Conservation (phyloP, 2,113 vertebrate species). For the Perca flavescens region DNA sequence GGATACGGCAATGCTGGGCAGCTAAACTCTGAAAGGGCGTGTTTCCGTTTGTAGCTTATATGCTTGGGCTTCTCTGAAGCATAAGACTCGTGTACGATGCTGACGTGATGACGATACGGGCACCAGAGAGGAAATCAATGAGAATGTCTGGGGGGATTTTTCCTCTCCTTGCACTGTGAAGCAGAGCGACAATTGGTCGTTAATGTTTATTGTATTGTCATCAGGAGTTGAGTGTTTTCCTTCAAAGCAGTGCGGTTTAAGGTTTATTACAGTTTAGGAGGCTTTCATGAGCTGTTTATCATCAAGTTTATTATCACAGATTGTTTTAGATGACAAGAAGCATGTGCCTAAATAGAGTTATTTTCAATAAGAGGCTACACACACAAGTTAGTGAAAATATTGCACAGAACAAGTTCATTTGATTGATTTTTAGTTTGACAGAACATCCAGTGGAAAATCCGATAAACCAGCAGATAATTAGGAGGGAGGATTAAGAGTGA, state of each 20-base stretch:
- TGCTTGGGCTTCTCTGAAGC: constrained; percentile 57
- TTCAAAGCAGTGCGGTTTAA: not conserved
- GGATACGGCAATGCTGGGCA: constrained; percentile 70
- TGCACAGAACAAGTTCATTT: not conserved
- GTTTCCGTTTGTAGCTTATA: constrained; percentile 33
- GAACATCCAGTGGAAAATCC: constrained; percentile 31
- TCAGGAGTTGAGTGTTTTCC: constrained; percentile 6
- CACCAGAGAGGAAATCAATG: constrained; percentile 63
- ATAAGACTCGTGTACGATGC: constrained; percentile 43
- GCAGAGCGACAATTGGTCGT: not conserved
- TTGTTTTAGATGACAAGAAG: not conserved
- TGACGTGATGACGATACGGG: constrained; percentile 38
- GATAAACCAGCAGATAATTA: constrained; percentile 61
- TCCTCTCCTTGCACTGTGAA: constrained; percentile 9
- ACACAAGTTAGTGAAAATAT: not conserved
- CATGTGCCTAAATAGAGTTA: not conserved
- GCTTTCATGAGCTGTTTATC: constrained; percentile 4
- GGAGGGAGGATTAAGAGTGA: constrained; percentile 36
- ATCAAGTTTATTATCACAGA: constrained; percentile 4
- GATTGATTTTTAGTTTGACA: constrained; percentile 32
- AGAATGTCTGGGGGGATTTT: constrained; percentile 36
- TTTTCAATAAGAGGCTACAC: not conserved
- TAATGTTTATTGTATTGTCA: not conserved
- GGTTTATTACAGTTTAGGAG: constrained; percentile 13
- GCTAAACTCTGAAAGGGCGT: constrained; percentile 54